Evolutionary conservation across 1,140 invertebrate genomes (phyloP).

Genomic region (Calycopis cecrops): DNA sequence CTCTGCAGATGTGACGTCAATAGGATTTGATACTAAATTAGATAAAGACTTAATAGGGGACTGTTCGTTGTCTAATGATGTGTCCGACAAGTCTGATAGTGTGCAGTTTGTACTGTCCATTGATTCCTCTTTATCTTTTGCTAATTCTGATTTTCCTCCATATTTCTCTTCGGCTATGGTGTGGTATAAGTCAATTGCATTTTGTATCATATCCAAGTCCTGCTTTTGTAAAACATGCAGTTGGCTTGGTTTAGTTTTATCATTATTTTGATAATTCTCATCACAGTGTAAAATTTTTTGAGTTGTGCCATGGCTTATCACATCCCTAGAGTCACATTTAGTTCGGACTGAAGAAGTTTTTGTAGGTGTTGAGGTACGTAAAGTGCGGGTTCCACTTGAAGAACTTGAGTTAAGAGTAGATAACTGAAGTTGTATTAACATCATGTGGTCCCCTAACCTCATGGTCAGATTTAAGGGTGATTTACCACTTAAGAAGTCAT

Average conservation of each 20-base stretch:
- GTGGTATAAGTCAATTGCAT: conserved; percentile 71
- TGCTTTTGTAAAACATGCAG: conserved; percentile 64
- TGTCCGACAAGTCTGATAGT: conserved; percentile 50
- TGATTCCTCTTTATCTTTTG: conserved; percentile 44
- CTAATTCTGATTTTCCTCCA: conserved; percentile 43
- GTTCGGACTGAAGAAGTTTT: conserved; percentile 43
- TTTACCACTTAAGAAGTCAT: conserved; percentile 95
- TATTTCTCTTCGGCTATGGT: conserved; percentile 66
- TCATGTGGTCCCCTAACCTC: conserved; percentile 96
- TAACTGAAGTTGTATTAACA: conserved; percentile 95
- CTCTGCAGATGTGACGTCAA: conserved; percentile 62
- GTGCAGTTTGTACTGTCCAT: conserved; percentile 50
- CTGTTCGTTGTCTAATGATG: conserved; percentile 67
- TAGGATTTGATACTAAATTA: conserved; percentile 77
- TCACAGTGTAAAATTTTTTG: conserved; percentile 37
- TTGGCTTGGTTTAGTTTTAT: conserved; percentile 39
- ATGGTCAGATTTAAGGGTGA: conserved; percentile 95
- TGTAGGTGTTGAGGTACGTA: conserved; percentile 51
- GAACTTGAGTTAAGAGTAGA: conserved; percentile 82
- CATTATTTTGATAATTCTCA: conserved; percentile 30
- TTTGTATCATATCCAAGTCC: conserved; percentile 75
- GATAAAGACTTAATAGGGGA: conserved; percentile 79
- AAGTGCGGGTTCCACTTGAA: conserved; percentile 43
- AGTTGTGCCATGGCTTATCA: conserved; percentile 40
- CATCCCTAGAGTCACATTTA: conserved; percentile 47